phyloP scores from a whole-genome alignment of 2,888 invertebrate genomes.

The Hoplodrina blanda region DNA sequence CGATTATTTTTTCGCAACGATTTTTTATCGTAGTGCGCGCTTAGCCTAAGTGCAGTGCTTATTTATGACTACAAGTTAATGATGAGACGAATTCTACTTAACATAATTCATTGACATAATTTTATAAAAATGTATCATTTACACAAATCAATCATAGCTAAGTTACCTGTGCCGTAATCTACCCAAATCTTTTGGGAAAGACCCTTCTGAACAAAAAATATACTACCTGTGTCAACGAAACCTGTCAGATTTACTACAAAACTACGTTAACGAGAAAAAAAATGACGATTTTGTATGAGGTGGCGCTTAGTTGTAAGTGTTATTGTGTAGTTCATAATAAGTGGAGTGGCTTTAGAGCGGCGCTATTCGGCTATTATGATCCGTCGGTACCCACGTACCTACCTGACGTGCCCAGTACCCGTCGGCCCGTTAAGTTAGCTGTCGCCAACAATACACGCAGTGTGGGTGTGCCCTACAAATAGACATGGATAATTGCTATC shows the following conservation, averaged over 20 bases:
- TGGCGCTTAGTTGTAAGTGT: constrained; percentile 84
- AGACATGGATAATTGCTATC: constrained; percentile 67
- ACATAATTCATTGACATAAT: constrained; percentile 37
- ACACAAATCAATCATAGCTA: constrained; percentile 62
- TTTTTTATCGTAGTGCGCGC: too few relatives aligned
- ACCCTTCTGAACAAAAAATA: constrained; percentile 76
- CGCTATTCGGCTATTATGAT: constrained; percentile 67
- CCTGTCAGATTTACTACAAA: constrained; percentile 84
- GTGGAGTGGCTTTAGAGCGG: constrained; percentile 73
- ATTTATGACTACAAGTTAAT: constrained; percentile 14
- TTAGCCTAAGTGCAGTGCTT: too few relatives aligned
- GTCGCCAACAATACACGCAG: constrained; percentile 68
- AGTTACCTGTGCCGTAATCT: constrained; percentile 64
- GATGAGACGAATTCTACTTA: not conserved
- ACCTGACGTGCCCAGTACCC: constrained; percentile 68
- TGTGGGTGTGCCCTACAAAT: constrained; percentile 74
- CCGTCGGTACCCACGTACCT: constrained; percentile 55
- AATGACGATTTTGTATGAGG: constrained; percentile 75
- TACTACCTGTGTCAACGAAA: constrained; percentile 79
- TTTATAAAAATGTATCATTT: constrained; percentile 47
- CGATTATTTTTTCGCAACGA: too few relatives aligned
- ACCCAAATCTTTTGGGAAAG: constrained; percentile 75
- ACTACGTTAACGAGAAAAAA: constrained; percentile 79
- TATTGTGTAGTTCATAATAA: constrained; percentile 74
- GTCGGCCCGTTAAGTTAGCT: constrained; percentile 68